A percentile compares a stretch with the other conserved stretches of the same genome.
Evolutionary conservation across 1,140 invertebrate genomes (phyloP).

Genomic region (Bursaphelenchus mucronatus): DNA sequence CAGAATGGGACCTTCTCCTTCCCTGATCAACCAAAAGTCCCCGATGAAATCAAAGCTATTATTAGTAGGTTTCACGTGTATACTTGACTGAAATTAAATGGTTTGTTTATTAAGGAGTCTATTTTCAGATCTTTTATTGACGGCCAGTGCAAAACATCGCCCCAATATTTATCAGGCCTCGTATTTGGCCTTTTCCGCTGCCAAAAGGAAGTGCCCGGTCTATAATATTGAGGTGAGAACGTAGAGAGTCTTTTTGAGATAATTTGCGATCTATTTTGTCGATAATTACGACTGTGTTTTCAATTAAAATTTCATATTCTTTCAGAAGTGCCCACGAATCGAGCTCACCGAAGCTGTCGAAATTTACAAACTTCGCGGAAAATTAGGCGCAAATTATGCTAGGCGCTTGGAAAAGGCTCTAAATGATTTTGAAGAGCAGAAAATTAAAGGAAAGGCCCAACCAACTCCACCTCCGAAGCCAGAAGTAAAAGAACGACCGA

Average conservation of each 20-base stretch:
- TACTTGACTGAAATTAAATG: conserved; percentile 8
- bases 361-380: conserved; percentile 39
- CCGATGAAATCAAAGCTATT: conserved; percentile 50
- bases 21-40: conserved; percentile 64
- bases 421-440: conserved; percentile 45
- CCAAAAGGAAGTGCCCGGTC: conserved; percentile 48
- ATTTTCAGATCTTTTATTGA: conserved; percentile 46
- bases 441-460: conserved; percentile 24
- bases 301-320: conserved; percentile 11
- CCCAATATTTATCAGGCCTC: conserved; percentile 56
- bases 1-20: conserved; percentile 82
- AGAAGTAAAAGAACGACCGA: neutral
- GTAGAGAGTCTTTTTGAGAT: neutral
- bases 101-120: conserved; percentile 24
- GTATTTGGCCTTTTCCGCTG: conserved; percentile 51
- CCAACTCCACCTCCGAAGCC: neutral
- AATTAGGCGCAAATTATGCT: conserved; percentile 45
- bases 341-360: conserved; percentile 43
- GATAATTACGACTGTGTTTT: neutral
- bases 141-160: conserved; percentile 39
- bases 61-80: conserved; percentile 47
- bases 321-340: conserved; percentile 40
- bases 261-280: neutral
- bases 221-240: conserved; percentile 54
- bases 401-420: conserved; percentile 46